Percentiles rank a stretch among this genome's conserved stretches.
These are phyloP conservation scores for Pithys albifrons DNA, from an alignment of 2,113 vertebrate species.

Conservation along the genomic window DNA sequence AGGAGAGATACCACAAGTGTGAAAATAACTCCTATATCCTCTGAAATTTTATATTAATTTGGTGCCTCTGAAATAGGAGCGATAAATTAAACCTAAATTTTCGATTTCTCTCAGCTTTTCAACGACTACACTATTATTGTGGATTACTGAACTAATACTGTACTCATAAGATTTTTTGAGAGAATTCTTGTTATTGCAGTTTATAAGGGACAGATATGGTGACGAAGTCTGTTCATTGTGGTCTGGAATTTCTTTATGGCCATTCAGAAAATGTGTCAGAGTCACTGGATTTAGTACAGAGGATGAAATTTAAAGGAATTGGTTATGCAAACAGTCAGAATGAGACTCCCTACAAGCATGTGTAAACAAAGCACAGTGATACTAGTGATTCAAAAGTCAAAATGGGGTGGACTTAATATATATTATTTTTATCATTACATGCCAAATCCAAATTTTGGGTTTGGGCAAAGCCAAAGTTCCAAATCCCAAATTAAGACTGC, in stretches of 20 bases:
- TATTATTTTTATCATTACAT: neutral
- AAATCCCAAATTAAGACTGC: neutral
- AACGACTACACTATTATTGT: neutral
- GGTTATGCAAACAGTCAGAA: neutral
- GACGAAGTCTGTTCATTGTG: neutral
- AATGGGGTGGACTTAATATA: neutral
- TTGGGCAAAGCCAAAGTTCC: neutral
- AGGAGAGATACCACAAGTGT: neutral
- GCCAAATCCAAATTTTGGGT: neutral
- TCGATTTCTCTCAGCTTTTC: neutral
- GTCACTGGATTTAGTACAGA: neutral
- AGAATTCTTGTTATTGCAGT: neutral
- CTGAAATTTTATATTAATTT: neutral
- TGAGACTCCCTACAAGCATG: neutral
- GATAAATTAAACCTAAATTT: neutral
- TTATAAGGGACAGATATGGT: neutral
- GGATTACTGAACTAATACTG: neutral
- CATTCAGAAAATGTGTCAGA: neutral
- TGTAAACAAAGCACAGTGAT: neutral
- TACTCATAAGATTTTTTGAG: neutral
- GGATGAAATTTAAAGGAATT: fast-evolving
- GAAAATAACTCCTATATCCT: neutral
- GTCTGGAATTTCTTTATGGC: neutral
- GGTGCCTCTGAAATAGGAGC: neutral
- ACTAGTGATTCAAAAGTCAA: neutral